These are phyloP conservation scores for Baccha elongata DNA, from an alignment of 2,888 invertebrate genomes.

Conservation along the genomic window DNA sequence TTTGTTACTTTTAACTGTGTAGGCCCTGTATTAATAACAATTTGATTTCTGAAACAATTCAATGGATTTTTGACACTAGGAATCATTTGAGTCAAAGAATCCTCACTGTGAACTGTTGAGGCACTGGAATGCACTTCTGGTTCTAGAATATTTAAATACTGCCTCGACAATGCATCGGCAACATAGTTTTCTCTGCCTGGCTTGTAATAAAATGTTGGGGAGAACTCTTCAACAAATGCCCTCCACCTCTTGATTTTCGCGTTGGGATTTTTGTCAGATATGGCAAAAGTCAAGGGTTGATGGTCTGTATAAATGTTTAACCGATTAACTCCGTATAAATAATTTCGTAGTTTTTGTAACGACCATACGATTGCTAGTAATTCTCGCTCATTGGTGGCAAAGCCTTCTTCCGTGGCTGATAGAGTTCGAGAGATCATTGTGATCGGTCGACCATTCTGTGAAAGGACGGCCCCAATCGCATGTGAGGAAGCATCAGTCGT, in stretches of 20 bases:
- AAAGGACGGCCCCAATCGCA: too few relatives aligned
- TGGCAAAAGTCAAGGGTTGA: too few relatives aligned
- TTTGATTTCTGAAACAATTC: conserved; percentile 26
- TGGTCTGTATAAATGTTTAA: too few relatives aligned
- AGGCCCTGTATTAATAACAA: conserved; percentile 2
- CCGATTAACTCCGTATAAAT: background rate
- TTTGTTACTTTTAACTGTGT: conserved; percentile 16
- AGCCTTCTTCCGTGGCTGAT: background rate
- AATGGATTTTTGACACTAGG: conserved; percentile 13
- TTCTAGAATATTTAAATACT: too few relatives aligned
- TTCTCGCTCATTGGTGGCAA: background rate
- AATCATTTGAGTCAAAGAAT: conserved; percentile 24
- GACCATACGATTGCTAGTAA: background rate
- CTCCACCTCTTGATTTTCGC: background rate
- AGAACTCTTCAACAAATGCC: background rate
- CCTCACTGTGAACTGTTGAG: too few relatives aligned
- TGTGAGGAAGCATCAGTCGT: too few relatives aligned
- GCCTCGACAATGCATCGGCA: too few relatives aligned
- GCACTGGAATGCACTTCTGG: too few relatives aligned
- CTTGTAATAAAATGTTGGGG: too few relatives aligned
- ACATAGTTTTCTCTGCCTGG: too few relatives aligned
- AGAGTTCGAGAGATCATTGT: background rate
- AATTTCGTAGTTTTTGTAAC: background rate
- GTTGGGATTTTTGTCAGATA: background rate
- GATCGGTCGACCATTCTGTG: background rate